phyloP scores from a whole-genome alignment of 53 echinoderm and acorn worm species.

The Zoroaster sp. region DNA sequence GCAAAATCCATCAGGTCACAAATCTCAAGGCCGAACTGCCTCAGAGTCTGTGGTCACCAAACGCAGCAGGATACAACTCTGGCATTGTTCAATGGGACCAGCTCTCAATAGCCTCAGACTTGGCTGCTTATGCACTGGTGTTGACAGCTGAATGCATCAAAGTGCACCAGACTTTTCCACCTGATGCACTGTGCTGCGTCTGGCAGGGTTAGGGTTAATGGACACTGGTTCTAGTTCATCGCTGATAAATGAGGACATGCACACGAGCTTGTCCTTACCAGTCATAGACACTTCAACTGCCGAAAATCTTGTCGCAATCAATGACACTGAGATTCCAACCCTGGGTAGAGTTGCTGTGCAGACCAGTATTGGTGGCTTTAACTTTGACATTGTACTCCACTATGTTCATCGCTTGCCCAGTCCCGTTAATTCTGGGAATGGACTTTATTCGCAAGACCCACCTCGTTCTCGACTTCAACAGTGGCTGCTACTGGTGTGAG shows the following conservation, averaged over 20 bases:
- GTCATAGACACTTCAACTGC: background rate
- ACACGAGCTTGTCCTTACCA: background rate
- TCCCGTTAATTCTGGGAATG: background rate
- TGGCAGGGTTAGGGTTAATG: no score
- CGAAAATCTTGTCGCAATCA: background rate
- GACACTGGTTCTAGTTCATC: constrained; percentile 7
- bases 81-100: no score
- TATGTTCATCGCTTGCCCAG: background rate
- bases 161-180: no score
- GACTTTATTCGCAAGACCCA: background rate
- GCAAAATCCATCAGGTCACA: no score
- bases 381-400: background rate
- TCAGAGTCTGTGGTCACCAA: no score
- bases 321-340: constrained; percentile 4
- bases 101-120: no score
- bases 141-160: no score
- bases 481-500: background rate
- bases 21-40: no score
- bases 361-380: background rate
- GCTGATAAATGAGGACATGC: background rate
- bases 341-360: background rate
- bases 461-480: background rate
- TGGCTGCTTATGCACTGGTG: no score
- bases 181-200: no score
- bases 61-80: no score